Percentiles rank a stretch among this genome's conserved stretches.
Evolutionary conservation across 1,140 invertebrate genomes (phyloP).

Genomic region (Cyrtorhinus lividipennis): DNA sequence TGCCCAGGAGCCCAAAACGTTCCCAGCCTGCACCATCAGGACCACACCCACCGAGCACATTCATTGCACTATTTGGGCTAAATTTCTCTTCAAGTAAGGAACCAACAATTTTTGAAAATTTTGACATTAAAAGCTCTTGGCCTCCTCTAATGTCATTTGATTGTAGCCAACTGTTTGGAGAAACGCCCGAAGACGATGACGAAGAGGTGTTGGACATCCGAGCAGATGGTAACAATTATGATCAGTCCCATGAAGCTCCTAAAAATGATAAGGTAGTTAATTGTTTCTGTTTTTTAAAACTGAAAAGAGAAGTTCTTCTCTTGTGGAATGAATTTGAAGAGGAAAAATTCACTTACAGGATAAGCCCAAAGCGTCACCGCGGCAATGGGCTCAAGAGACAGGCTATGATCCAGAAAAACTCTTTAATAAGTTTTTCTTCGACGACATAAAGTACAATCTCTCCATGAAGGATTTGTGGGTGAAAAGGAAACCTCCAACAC

Average conservation of each 20-base stretch:
- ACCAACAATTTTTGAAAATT: slow-evolving; percentile 22
- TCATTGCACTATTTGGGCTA: slow-evolving; percentile 99
- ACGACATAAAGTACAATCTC: slow-evolving; percentile 91
- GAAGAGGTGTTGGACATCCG: slow-evolving; percentile 97
- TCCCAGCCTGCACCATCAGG: slow-evolving; percentile 94
- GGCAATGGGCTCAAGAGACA: slow-evolving; percentile 69
- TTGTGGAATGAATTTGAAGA: no score
- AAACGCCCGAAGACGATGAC: slow-evolving; percentile 86
- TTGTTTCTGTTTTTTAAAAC: no score
- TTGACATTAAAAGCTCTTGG: neutral
- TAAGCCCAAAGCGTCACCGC: slow-evolving; percentile 64
- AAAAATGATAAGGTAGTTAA: no score
- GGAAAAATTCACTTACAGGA: neutral
- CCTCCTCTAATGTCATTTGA: neutral
- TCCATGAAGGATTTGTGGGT: slow-evolving; percentile 94
- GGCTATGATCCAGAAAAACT: slow-evolving; percentile 72
- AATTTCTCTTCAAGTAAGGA: slow-evolving; percentile 91
- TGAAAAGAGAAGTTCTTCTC: no score
- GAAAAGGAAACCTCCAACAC: slow-evolving; percentile 61
- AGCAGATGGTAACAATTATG: slow-evolving; percentile 68
- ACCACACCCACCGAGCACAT: slow-evolving; percentile 99
- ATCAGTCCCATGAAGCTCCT: no score
- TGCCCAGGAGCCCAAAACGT: slow-evolving; percentile 81
- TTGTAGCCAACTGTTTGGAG: slow-evolving; percentile 88
- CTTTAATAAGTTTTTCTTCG: slow-evolving; percentile 80